These are phyloP conservation scores for Plutella xylostella DNA, from an alignment of 2,888 invertebrate species.

Conservation along the genomic window DNA sequence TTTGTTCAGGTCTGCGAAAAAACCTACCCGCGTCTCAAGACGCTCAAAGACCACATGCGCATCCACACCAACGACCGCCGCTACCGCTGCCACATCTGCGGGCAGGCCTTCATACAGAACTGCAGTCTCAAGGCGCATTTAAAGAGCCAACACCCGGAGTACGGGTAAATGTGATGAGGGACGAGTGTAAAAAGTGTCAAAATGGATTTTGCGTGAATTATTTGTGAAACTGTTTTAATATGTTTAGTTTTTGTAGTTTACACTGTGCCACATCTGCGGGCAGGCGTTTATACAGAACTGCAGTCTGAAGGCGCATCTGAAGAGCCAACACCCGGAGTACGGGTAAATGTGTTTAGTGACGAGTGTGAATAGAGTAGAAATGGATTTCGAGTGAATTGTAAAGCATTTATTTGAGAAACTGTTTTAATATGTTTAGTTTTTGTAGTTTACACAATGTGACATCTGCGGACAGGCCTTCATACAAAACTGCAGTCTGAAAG, in stretches of 20 bases:
- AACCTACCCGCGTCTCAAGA: conserved; percentile 49
- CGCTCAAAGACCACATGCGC: conserved; percentile 49
- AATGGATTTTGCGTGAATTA: too few relatives aligned
- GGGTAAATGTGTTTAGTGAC: too few relatives aligned
- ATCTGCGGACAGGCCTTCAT: conserved; percentile 57
- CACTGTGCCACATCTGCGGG: conserved; percentile 51
- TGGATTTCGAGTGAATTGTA: too few relatives aligned
- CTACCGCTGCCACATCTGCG: conserved; percentile 41
- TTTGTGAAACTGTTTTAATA: too few relatives aligned
- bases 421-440: too few relatives aligned
- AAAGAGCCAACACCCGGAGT: conserved; percentile 58
- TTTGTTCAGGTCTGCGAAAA: conserved; percentile 60
- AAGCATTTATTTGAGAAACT: too few relatives aligned
- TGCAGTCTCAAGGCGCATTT: conserved; percentile 57
- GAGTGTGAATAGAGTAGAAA: too few relatives aligned
- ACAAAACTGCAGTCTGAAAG: conserved; percentile 57
- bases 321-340: conserved; percentile 58
- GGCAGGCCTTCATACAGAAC: conserved; percentile 57
- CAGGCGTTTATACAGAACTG: conserved; percentile 61
- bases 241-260: too few relatives aligned
- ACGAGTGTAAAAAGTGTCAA: too few relatives aligned
- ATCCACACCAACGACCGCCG: conserved; percentile 46
- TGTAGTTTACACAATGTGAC: too few relatives aligned
- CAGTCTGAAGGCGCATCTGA: conserved; percentile 55
- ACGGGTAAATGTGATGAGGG: too few relatives aligned